A percentile compares a stretch with the other conserved stretches of the same genome.
Conservation (phyloP, 2,113 vertebrate species). For the Megaleporinus macrocephalus region DNA sequence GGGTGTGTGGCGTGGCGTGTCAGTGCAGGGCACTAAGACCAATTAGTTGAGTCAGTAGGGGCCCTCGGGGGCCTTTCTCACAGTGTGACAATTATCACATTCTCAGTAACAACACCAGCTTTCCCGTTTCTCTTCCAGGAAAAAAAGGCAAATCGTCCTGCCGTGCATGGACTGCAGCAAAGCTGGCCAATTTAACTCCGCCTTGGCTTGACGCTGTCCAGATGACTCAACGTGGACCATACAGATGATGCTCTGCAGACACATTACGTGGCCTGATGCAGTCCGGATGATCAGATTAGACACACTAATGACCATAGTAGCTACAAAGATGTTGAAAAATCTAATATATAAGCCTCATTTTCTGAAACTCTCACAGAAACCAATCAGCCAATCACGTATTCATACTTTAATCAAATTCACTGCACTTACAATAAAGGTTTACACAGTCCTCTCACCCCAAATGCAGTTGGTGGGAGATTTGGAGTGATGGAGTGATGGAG, state of each 20-base stretch:
- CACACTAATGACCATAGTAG: not conserved
- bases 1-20: slow-evolving; percentile 38
- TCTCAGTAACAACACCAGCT: slow-evolving; percentile 39
- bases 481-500: no score
- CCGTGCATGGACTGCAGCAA: not conserved
- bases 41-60: slow-evolving; percentile 35
- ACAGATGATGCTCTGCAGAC: not conserved
- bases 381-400: no score
- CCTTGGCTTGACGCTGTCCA: not conserved
- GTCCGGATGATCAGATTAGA: not conserved
- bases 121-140: slow-evolving; percentile 1
- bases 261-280: not conserved
- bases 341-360: no score
- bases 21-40: slow-evolving; percentile 40
- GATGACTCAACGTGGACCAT: not conserved
- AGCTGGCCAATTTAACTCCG: not conserved
- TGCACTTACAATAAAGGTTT: no score
- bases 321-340: no score
- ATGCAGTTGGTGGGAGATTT: no score
- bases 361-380: no score
- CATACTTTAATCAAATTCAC: no score
- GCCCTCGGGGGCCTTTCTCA: slow-evolving; percentile 13
- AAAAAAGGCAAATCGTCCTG: not conserved
- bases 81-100: slow-evolving; percentile 55
- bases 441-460: no score